A percentile compares a stretch with the other conserved stretches of the same genome.
Conservation (phyloP, 1,140 invertebrate genomes). For the Scaptomyza graminum region DNA sequence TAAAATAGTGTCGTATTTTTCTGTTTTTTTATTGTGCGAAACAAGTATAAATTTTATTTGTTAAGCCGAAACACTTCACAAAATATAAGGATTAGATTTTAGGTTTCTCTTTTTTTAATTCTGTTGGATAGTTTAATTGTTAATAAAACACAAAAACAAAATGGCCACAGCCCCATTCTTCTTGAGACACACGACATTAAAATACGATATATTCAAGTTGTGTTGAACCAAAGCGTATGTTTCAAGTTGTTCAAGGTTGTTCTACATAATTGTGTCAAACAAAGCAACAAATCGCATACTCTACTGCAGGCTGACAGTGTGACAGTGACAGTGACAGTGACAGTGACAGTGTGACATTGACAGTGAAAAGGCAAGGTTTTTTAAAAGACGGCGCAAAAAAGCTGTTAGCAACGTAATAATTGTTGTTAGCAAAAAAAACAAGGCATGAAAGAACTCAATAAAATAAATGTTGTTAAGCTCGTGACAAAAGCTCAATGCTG, state of each 20-base stretch:
- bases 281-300: not conserved
- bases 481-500: conserved; percentile 20
- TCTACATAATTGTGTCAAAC: conserved; percentile 6
- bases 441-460: not conserved
- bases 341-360: conserved; percentile 8
- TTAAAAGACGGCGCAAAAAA: not conserved
- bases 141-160: too few relatives aligned
- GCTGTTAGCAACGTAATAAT: conserved; percentile 14
- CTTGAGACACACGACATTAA: too few relatives aligned
- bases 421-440: conserved; percentile 21
- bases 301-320: conserved; percentile 26
- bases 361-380: not conserved
- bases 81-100: too few relatives aligned
- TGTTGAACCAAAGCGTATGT: conserved; percentile 1
- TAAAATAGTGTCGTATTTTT: too few relatives aligned
- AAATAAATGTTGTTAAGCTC: not conserved
- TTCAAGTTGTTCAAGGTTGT: conserved; percentile 2
- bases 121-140: too few relatives aligned
- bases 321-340: conserved; percentile 2
- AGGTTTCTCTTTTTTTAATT: too few relatives aligned
- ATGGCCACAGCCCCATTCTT: conserved; percentile 8
- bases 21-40: too few relatives aligned
- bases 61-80: not conserved
- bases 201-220: not conserved
- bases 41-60: too few relatives aligned